phyloP scores from a whole-genome alignment of 2,797 vertebrate genomes.

The Sebastes cheni region DNA sequence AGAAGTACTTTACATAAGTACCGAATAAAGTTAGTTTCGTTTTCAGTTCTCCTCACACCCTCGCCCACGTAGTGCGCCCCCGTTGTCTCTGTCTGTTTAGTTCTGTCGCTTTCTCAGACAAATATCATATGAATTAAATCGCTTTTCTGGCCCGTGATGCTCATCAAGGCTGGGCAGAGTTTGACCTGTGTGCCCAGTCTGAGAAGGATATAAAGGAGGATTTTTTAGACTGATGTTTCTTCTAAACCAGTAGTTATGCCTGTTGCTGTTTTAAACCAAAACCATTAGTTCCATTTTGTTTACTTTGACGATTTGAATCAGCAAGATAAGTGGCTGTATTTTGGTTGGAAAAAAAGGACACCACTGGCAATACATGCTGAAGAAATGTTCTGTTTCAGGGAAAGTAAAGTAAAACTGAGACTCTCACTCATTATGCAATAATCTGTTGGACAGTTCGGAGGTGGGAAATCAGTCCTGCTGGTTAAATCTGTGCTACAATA shows the following conservation, averaged over 20 bases:
- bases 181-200: neutral
- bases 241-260: neutral
- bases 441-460: constrained; percentile 18
- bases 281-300: neutral
- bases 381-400: constrained; percentile 21
- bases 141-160: neutral
- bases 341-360: neutral
- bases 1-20: constrained; percentile 26
- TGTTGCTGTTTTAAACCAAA: too few species aligned
- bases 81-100: neutral
- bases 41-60: constrained; percentile 20
- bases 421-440: constrained; percentile 13
- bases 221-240: neutral
- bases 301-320: neutral
- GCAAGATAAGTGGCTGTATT: neutral
- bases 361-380: neutral
- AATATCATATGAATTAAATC: neutral
- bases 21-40: constrained; percentile 27
- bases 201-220: neutral
- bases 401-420: constrained; percentile 23
- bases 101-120: neutral
- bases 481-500: constrained; percentile 42
- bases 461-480: constrained; percentile 39
- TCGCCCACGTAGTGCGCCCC: constrained; percentile 7
- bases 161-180: neutral